Evolutionary conservation across 2,888 invertebrate species (phyloP), one percentile per base, ranked within the genome.

Genomic region (Anagyrus pseudococci): DNA sequence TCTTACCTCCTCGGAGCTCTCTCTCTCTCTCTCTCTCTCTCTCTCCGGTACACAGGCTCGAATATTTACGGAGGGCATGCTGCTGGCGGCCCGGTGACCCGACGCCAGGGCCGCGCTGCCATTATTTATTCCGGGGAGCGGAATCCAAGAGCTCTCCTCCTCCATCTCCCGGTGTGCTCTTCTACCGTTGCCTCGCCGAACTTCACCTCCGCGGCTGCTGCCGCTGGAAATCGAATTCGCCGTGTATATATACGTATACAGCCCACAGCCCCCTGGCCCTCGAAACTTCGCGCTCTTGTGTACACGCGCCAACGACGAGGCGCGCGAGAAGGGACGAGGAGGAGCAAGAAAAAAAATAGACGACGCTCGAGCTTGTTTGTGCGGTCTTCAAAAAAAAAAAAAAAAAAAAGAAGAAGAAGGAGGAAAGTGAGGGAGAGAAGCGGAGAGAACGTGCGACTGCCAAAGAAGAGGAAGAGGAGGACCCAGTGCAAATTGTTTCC

Each of bases 81-180:
- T 10, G 29, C 4, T 7, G 29, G 15, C 33, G 4, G 29, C 20
- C 44, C 26, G 4, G 23, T 26, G 13, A 19, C 40, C 25, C 33
- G 20, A 7, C 48, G 43, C 33, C 33, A 29, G 4, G 33, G 33
- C 15, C 47, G 19, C 49, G 26, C 13, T 23, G 44, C 41, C 58
- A 62, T 62, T 62, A 62, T 62, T 62, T 62, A 62, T 62, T 62
- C 62, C 62, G 53, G 23, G 20, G 56, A 47, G 57, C 46, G 53
- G 29, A 62, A 62, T n/a, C n/a, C n/a, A n/a, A n/a, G n/a, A n/a
- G n/a, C n/a, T n/a, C n/a, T n/a, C 25, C 19, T 48, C 47, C 10
- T 52, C 26, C 29, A 25, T 25, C 17, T 33, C 22, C n/a, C n/a
- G n/a, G n/a, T n/a, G n/a, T n/a, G n/a, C n/a, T n/a, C n/a, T n/a